Percentiles rank a stretch among this genome's conserved stretches.
Evolutionary conservation across 2,113 vertebrate genomes (phyloP).

Genomic region (Tetraodon nigroviridis): DNA sequence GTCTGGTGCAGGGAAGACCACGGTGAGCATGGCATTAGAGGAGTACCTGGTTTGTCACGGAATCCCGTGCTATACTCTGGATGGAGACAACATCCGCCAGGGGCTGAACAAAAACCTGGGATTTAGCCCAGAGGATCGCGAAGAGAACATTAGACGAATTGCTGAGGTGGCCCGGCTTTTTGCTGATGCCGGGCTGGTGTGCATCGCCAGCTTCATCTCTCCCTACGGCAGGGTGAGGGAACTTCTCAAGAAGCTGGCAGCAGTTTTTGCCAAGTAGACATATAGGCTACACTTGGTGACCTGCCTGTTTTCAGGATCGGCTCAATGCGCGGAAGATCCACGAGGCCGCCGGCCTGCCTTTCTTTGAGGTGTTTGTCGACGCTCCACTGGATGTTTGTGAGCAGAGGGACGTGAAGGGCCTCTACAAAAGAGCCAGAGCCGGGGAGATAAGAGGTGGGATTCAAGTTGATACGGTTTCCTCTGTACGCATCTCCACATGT

Average conservation of each 20-base stretch:
- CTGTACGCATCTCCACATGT: not conserved
- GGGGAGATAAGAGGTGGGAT: constrained; percentile 93
- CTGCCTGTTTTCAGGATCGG: constrained; percentile 79
- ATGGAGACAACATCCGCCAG: constrained; percentile 97
- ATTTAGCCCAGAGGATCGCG: constrained; percentile 92
- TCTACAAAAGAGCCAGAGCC: constrained; percentile 95
- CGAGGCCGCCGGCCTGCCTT: constrained; percentile 89
- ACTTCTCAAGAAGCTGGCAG: not conserved
- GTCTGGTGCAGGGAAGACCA: constrained; percentile 95
- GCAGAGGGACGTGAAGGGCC: constrained; percentile 93
- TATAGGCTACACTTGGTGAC: not conserved
- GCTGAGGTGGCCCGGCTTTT: constrained; percentile 96
- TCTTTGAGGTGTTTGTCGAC: constrained; percentile 98
- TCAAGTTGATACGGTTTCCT: not conserved
- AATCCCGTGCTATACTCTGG: constrained; percentile 94
- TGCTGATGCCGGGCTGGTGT: constrained; percentile 94
- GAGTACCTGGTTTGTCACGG: constrained; percentile 96
- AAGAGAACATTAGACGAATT: constrained; percentile 96
- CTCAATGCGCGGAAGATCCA: constrained; percentile 92
- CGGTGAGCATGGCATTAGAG: constrained; percentile 97
- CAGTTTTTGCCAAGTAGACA: not conserved
- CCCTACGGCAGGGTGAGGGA: constrained; percentile 87
- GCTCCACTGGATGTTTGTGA: constrained; percentile 95
- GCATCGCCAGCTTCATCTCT: constrained; percentile 96
- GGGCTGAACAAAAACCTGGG: constrained; percentile 96